These are phyloP conservation scores for Eilema sororculum DNA, from an alignment of 2,888 invertebrate species.

Conservation along the genomic window DNA sequence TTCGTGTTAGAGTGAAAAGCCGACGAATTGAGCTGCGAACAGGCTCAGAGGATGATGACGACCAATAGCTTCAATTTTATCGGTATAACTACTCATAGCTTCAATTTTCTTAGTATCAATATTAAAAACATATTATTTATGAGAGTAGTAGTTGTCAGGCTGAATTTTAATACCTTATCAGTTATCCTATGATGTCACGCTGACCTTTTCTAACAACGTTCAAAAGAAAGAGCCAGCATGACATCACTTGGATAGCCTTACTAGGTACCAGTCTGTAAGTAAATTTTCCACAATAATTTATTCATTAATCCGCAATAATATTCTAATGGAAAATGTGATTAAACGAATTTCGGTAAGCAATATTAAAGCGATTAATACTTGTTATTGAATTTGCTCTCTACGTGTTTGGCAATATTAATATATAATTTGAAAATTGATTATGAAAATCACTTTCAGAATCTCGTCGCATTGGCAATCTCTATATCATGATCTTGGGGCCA, in stretches of 20 bases:
- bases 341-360: conserved; percentile 82
- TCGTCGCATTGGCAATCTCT: conserved; percentile 55
- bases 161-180: not conserved
- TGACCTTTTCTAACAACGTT: conserved; percentile 1
- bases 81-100: not conserved
- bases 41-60: too few relatives aligned
- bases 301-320: conserved; percentile 56
- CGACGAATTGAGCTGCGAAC: too few relatives aligned
- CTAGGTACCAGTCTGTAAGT: conserved; percentile 23
- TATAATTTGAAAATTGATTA: conserved; percentile 16
- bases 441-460: conserved; percentile 50
- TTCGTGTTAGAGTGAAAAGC: too few relatives aligned
- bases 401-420: conserved; percentile 47
- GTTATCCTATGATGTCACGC: not conserved
- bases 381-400: conserved; percentile 58
- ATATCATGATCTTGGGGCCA: conserved; percentile 78
- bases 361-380: conserved; percentile 60
- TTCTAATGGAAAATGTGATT: conserved; percentile 53
- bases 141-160: conserved; percentile 44
- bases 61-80: conserved; percentile 6
- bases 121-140: conserved; percentile 39
- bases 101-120: conserved; percentile 25
- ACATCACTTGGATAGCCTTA: not conserved
- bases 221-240: not conserved
- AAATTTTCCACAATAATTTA: conserved; percentile 67